Evolutionary conservation across 2,113 vertebrate genomes (phyloP).

Genomic region (Scolopax mira): DNA sequence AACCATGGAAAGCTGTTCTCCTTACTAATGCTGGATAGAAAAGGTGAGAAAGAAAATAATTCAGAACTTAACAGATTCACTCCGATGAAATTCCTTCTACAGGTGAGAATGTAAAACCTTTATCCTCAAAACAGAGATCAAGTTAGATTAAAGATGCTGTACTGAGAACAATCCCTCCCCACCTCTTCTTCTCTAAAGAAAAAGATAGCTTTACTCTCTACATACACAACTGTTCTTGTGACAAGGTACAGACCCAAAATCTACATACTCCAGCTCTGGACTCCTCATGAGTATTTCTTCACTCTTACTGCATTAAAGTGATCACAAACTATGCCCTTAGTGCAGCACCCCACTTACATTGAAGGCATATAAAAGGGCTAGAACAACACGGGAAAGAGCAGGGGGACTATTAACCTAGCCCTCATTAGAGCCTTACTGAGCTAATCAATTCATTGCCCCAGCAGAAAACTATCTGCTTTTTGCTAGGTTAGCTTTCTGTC

Average conservation of each 20-base stretch:
- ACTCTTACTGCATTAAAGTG: neutral
- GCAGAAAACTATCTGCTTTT: neutral
- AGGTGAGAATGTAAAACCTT: neutral
- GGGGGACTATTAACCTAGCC: neutral
- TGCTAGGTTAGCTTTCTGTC: conserved; percentile 26
- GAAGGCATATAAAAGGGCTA: neutral
- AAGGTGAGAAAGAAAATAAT: neutral
- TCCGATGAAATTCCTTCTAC: neutral
- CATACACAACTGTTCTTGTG: neutral
- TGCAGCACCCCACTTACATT: neutral
- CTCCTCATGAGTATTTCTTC: neutral
- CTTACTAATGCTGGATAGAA: neutral
- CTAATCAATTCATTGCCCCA: conserved; percentile 13
- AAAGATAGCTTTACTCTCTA: neutral
- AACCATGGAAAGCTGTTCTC: neutral
- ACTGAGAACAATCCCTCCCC: neutral
- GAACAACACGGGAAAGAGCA: neutral
- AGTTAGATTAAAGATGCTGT: neutral
- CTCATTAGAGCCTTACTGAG: neutral
- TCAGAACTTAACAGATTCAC: neutral
- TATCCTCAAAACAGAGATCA: neutral
- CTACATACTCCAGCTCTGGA: neutral
- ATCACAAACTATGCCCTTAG: neutral
- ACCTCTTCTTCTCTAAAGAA: neutral
- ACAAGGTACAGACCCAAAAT: neutral